Percentiles rank a stretch among this genome's conserved stretches.
These are phyloP conservation scores for Propithecus deckenii DNA, from an alignment of 2,797 vertebrate genomes.

Conservation along the genomic window DNA sequence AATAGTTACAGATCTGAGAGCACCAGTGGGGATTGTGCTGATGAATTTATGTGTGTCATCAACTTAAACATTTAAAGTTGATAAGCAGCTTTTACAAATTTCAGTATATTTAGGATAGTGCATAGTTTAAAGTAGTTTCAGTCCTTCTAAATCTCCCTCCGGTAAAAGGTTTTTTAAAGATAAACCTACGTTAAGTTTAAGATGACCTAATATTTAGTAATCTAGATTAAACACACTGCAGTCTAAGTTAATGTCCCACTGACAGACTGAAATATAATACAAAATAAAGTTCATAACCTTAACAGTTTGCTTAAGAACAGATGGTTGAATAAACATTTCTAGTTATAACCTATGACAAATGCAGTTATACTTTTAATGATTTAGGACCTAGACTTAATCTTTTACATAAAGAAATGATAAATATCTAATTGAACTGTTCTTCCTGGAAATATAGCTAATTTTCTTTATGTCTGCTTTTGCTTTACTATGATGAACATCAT, in stretches of 20 bases:
- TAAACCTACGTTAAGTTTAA: background rate
- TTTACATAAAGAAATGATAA: conserved; percentile 4
- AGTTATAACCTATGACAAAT: background rate
- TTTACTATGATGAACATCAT: background rate
- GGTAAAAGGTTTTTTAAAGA: conserved; percentile 2
- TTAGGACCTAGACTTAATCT: background rate
- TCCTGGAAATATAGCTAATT: background rate
- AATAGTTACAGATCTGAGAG: background rate
- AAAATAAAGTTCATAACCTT: background rate
- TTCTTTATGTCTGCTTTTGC: conserved; percentile 50
- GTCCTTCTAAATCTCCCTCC: background rate
- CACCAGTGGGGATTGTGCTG: background rate
- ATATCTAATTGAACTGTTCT: conserved; percentile 9
- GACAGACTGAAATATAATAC: background rate
- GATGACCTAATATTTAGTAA: background rate
- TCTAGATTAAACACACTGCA: background rate
- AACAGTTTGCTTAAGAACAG: conserved; percentile 2
- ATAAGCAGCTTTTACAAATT: background rate
- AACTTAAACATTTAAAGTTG: conserved; percentile 19
- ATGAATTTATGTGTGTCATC: background rate
- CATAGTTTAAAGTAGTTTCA: background rate
- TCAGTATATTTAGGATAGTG: background rate
- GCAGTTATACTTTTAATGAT: conserved; percentile 1
- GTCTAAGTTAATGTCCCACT: background rate
- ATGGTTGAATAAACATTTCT: conserved; percentile 34